Evolutionary conservation across 2,888 invertebrate species (phyloP).

Genomic region (Lacanobia wlatinum): DNA sequence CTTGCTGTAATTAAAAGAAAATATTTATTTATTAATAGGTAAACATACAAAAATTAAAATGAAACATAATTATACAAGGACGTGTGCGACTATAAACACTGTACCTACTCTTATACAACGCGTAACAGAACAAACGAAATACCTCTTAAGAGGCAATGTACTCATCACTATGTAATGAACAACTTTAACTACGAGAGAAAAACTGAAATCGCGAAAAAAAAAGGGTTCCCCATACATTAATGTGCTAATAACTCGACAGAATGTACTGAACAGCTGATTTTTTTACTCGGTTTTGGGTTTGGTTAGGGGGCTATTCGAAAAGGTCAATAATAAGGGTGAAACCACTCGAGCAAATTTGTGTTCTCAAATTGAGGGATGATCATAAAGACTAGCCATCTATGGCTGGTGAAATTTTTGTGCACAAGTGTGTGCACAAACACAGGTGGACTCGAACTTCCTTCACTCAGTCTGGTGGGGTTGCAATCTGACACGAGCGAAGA

Average conservation of each 20-base stretch:
- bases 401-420: background rate
- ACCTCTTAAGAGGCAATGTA: too few species aligned
- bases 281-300: too few species aligned
- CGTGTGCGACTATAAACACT: too few species aligned
- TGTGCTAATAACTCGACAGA: too few species aligned
- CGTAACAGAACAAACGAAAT: too few species aligned
- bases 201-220: too few species aligned
- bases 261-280: too few species aligned
- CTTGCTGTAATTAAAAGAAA: constrained; percentile 71
- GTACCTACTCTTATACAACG: too few species aligned
- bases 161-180: too few species aligned
- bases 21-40: background rate
- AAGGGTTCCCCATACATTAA: too few species aligned
- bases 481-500: background rate
- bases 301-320: background rate
- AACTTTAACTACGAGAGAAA: too few species aligned
- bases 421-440: background rate
- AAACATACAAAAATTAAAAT: background rate
- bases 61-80: too few species aligned
- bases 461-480: background rate
- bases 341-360: background rate
- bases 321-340: background rate
- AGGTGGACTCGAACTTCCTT: background rate
- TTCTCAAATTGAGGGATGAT: background rate
- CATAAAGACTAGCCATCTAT: background rate